Evolutionary conservation across 2,113 vertebrate genomes (phyloP).

Genomic region (Ia io): DNA sequence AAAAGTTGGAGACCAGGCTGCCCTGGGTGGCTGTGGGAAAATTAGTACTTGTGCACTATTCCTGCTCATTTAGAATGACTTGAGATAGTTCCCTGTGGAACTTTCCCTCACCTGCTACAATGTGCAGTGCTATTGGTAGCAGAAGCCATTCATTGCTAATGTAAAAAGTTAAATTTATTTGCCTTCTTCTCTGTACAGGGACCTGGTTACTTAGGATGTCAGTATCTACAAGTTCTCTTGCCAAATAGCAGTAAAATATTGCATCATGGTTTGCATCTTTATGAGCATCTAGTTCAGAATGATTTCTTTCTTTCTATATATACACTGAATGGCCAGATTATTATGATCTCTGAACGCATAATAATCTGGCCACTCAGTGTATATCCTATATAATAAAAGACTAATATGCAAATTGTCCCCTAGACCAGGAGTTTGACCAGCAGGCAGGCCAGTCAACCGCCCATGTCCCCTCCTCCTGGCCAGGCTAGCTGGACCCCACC

Average conservation of each 20-base stretch:
- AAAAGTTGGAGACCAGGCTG: not conserved
- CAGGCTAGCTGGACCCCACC: too few relatives aligned
- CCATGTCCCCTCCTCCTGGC: too few relatives aligned
- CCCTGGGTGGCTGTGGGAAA: fast-evolving
- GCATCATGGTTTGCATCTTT: not conserved
- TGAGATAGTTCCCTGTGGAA: not conserved
- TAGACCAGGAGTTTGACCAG: too few relatives aligned
- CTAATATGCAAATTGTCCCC: too few relatives aligned
- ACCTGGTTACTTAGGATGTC: not conserved
- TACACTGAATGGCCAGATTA: too few relatives aligned
- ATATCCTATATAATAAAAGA: too few relatives aligned
- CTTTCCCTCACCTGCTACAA: too few relatives aligned
- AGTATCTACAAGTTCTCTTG: not conserved
- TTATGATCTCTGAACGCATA: too few relatives aligned
- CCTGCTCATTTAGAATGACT: not conserved
- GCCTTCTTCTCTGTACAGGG: not conserved
- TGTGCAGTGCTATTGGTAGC: not conserved
- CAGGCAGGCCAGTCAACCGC: too few relatives aligned
- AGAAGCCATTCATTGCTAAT: not conserved
- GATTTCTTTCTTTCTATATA: not conserved
- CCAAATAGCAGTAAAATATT: not conserved
- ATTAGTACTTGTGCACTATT: too few relatives aligned
- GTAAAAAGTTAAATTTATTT: not conserved
- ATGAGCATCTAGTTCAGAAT: not conserved
- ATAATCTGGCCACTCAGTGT: too few relatives aligned